phyloP scores from a whole-genome alignment of 2,888 invertebrate species.

The Caenorhabditis sp. region DNA sequence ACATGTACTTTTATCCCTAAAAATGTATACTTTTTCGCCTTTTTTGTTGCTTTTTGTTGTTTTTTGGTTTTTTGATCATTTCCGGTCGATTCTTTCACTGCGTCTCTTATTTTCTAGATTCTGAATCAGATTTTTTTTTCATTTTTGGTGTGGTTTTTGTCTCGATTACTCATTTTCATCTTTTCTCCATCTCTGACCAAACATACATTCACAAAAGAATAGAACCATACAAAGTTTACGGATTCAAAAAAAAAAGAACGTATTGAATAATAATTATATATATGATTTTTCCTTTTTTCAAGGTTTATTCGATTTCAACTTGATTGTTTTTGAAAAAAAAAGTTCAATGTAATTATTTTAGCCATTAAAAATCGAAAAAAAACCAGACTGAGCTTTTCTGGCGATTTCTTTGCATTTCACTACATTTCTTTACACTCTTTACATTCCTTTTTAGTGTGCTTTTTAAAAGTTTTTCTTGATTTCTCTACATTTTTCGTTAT shows the following conservation, averaged over 20 bases:
- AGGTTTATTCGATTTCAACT: not conserved
- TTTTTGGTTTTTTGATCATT: too few species aligned
- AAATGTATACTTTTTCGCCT: not conserved
- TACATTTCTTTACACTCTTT: too few species aligned
- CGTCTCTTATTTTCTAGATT: not conserved
- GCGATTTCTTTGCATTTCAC: too few species aligned
- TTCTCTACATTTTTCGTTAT: too few species aligned
- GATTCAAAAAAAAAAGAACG: not conserved
- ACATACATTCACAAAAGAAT: not conserved
- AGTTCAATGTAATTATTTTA: too few species aligned
- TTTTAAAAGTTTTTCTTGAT: too few species aligned
- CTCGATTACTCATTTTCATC: not conserved
- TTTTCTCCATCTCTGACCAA: not conserved
- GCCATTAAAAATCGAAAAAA: too few species aligned
- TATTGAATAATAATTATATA: not conserved
- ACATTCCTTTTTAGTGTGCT: too few species aligned
- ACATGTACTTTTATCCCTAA: not conserved
- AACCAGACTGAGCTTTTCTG: too few species aligned
- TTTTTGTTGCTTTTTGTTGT: not conserved
- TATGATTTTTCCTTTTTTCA: not conserved
- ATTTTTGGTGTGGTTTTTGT: too few species aligned
- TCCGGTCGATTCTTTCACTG: not conserved
- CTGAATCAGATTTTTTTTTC: too few species aligned
- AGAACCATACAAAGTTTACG: not conserved
- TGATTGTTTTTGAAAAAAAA: not conserved